Evolutionary conservation across 2,113 vertebrate genomes (phyloP), one percentile per base, ranked within the genome.

Genomic region (Vidua macroura): DNA sequence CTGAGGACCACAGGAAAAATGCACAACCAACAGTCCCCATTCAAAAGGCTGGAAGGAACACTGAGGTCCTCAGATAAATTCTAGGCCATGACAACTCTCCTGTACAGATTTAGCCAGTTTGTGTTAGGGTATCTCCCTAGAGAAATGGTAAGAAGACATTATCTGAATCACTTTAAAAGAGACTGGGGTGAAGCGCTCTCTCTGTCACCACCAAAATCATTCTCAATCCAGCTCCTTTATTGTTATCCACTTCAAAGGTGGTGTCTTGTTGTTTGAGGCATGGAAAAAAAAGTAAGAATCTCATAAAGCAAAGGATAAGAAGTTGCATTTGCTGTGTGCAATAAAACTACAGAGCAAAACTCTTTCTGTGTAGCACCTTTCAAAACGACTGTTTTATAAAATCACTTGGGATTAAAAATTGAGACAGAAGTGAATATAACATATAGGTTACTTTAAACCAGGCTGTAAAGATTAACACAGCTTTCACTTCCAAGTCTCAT

Each of bases 171-270:
- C 16, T 72, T 59, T 23, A 33, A 59, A 81, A 37, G 7, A 74
- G 8, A 17, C 21, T 51, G 15, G 27, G 6, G 33, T 67, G 6
- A 84, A 15, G 2, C 0, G 0, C n/a, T 80, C 35, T 24, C 35
- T 53, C 41, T 43, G 20, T 66, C 43, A 83, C 7, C 25, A 69
- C 6, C 19, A 83, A 85, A 68, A 76, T 23, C 13, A 37, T n/a
- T 74, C 33, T 59, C 39, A 55, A 4, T 58, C 16, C 33, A 77
- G 8, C 6, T 52, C 15, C 16, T 37, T 68, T 83, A 35, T 46
- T 37, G 24, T 75, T 66, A 59, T 55, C 27, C 6, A 11, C 41
- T 86, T 88, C 55, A 81, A 92, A 94, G 11, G 5, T 67, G 35
- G 3, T 58, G 7, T 69, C 35, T 31, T 24, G 41, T 43, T 82